Base-by-base conservation (phyloP, 2,113 vertebrate species). In the Chlamydotis undulata region DNA sequence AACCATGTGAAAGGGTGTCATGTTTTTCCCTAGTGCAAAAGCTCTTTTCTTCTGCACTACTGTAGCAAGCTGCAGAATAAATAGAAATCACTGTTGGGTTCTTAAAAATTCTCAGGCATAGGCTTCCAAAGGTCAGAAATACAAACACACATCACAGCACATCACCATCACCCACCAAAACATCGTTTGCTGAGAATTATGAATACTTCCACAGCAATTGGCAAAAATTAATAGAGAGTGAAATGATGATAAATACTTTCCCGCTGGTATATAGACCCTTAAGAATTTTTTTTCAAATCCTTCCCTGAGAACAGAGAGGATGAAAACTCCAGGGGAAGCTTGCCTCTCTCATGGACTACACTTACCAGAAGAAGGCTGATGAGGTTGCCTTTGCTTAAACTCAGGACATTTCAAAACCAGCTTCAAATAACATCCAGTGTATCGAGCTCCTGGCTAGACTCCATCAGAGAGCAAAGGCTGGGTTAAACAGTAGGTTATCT, bases 1-100 rank as follows among this genome's bases (percentile, higher is more conserved):
- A 95, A 26, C 12, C 52, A 78, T 28, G 78, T 28, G 78, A 89
- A 90, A 83, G 41, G 73, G 39, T 77, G 37, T n/a, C 53, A 53
- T 7, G 25, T 50, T 94, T 96, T 91, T 24, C 49, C 64, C 55
- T 23, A 47, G 14, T 77, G 64, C 52, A 87, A 89, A 89, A 91
- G 21, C 6, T 77, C 35, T 84, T 94, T 61, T 88, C 76, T 83
- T 78, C 29, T 37, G 18, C 21, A 56, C 17, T 55, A 49, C 45
- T 56, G 47, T 65, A 90, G 63, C 60, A 79, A 93, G 82, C 56
- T 60, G 31, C 39, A 91, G 83, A 96, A 91, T 71, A 96, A 95
- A 95, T 39, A 93, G 93, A 94, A 96, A 79, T 23, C 37, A 60
- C 53, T 80, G 55, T 85, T 88, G 57, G 8, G n/a, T 49, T 94